A percentile compares a stretch with the other conserved stretches of the same genome.
phyloP scores from a whole-genome alignment of 2,113 vertebrate genomes.

The Synchiropus splendidus region DNA sequence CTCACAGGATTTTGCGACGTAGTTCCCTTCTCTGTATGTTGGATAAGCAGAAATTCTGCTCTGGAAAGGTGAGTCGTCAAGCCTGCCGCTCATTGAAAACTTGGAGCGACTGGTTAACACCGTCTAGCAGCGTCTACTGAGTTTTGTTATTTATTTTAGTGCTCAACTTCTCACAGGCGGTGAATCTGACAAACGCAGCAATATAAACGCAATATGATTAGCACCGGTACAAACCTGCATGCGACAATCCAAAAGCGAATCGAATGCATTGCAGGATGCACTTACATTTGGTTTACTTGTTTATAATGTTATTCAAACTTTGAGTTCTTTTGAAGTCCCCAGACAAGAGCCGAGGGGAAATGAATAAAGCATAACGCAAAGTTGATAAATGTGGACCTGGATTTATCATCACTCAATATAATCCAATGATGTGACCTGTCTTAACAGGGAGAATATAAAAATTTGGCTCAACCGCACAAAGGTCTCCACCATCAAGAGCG shows the following conservation, averaged over 20 bases:
- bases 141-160: neutral
- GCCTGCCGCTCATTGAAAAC: neutral
- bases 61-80: conserved; percentile 46
- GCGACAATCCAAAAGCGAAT: too few relatives aligned
- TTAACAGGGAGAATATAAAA: conserved; percentile 25
- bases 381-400: too few relatives aligned
- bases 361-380: too few relatives aligned
- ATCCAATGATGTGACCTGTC: too few relatives aligned
- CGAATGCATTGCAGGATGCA: too few relatives aligned
- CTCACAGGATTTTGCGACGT: conserved; percentile 26
- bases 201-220: neutral
- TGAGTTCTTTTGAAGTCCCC: too few relatives aligned
- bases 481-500: conserved; percentile 18
- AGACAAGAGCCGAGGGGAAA: too few relatives aligned
- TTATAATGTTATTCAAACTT: too few relatives aligned
- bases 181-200: neutral
- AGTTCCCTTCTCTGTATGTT: conserved; percentile 52
- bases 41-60: conserved; percentile 22
- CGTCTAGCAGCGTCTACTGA: too few relatives aligned
- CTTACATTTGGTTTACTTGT: too few relatives aligned
- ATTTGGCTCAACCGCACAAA: conserved; percentile 41
- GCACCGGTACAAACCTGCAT: neutral
- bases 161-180: neutral
- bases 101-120: too few relatives aligned
- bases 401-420: too few relatives aligned